These are phyloP conservation scores for Serilophus lunatus DNA, from an alignment of 2,113 vertebrate genomes.

Conservation along the genomic window DNA sequence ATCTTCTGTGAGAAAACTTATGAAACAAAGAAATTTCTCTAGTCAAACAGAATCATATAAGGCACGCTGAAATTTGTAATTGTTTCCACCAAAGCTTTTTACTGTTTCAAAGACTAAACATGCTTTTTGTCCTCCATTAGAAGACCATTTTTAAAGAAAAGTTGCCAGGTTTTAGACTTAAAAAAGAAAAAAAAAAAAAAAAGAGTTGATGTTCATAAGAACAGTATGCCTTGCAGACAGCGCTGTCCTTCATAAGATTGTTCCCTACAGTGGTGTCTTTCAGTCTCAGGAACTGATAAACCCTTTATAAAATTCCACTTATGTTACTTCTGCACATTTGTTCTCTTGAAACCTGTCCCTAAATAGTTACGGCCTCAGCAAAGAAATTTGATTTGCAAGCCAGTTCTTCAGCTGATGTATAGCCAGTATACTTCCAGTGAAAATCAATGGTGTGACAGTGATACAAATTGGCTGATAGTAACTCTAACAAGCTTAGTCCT, in stretches of 20 bases:
- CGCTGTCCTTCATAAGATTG: neutral
- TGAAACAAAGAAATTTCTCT: neutral
- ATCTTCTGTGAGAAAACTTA: neutral
- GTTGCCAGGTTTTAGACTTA: neutral
- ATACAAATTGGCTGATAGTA: neutral
- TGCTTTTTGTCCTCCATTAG: neutral
- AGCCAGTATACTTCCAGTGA: neutral
- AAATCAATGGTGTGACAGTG: neutral
- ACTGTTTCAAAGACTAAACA: neutral
- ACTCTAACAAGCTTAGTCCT: neutral
- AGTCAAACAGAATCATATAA: neutral
- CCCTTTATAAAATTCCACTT: neutral
- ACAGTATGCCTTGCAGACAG: neutral
- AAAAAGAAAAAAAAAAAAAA: neutral
- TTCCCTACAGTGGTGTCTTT: neutral
- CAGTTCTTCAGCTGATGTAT: neutral
- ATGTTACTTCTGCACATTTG: neutral
- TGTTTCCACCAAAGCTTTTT: neutral
- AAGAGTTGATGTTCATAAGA: neutral
- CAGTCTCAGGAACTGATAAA: neutral
- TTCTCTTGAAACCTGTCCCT: neutral
- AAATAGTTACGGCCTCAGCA: neutral
- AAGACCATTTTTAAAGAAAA: neutral
- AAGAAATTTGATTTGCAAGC: neutral
- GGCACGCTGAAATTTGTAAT: neutral